These are phyloP conservation scores for Melanostoma mellinum DNA, from an alignment of 2,888 invertebrate species.

Conservation along the genomic window DNA sequence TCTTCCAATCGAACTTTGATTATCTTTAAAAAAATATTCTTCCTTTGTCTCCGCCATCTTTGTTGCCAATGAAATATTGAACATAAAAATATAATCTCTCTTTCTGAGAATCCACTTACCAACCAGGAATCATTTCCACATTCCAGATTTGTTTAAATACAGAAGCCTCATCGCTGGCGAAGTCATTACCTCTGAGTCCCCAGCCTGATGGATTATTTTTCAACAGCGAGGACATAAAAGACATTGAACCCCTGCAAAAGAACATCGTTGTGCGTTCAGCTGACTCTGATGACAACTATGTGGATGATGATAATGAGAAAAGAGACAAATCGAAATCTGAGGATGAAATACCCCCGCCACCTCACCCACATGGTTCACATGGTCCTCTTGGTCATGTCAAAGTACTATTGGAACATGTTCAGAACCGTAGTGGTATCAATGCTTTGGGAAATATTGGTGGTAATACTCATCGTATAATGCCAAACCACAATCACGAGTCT, in stretches of 20 bases:
- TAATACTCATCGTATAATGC: conserved; percentile 14
- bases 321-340: conserved; percentile 36
- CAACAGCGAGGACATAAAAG: conserved; percentile 37
- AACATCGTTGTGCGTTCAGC: conserved; percentile 53
- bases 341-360: conserved; percentile 36
- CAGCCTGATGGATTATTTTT: conserved; percentile 15
- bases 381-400: conserved; percentile 78
- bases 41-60: too few relatives aligned
- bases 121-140: conserved; percentile 8
- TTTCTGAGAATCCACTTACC: background rate
- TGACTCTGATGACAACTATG: conserved; percentile 61
- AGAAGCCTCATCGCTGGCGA: conserved; percentile 45
- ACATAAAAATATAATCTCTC: too few relatives aligned
- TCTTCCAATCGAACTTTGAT: too few relatives aligned
- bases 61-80: too few relatives aligned
- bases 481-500: conserved; percentile 41
- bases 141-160: conserved; percentile 63
- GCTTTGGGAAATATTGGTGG: conserved; percentile 36
- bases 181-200: conserved; percentile 3
- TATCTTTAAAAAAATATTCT: too few relatives aligned
- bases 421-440: conserved; percentile 74
- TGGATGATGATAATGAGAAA: conserved; percentile 39
- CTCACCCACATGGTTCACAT: conserved; percentile 63
- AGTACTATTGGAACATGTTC: conserved; percentile 78
- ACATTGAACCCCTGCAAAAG: conserved; percentile 12